Conservation (phyloP, 2,797 vertebrate genomes). For the Notoglanidium macrostoma region DNA sequence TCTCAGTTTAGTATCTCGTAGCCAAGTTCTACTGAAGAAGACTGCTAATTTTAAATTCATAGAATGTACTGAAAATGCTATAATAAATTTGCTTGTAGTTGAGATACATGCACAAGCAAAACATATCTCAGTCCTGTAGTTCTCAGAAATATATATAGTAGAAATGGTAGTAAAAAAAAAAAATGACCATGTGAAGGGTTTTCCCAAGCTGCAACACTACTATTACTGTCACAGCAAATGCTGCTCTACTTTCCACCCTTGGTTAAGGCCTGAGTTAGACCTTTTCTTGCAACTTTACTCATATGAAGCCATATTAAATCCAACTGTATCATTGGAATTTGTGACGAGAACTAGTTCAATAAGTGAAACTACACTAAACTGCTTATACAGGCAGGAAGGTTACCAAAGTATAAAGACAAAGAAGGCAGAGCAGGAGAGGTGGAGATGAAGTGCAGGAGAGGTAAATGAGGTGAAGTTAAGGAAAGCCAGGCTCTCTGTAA, state of each 20-base stretch:
- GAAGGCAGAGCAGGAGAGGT: neutral
- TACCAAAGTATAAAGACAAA: neutral
- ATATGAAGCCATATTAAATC: neutral
- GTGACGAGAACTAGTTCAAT: neutral
- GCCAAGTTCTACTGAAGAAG: too few relatives aligned
- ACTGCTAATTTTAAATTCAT: too few relatives aligned
- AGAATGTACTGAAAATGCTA: neutral
- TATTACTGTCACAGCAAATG: neutral
- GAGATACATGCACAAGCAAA: neutral
- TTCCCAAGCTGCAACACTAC: neutral
- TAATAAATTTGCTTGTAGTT: neutral
- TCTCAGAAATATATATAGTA: conserved; percentile 6
- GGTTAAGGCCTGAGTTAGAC: neutral
- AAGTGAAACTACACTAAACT: neutral
- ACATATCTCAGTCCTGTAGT: neutral
- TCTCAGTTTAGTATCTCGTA: too few relatives aligned
- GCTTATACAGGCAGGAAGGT: neutral
- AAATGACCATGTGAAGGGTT: neutral
- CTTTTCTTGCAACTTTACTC: neutral
- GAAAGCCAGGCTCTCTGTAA: conserved; percentile 26
- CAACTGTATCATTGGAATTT: neutral
- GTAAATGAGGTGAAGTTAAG: conserved; percentile 30
- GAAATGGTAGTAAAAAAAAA: neutral
- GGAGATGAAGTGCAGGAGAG: conserved; percentile 30
- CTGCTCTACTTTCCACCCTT: neutral